phyloP scores from a whole-genome alignment of 2,797 vertebrate genomes.

The Megaceryle alcyon region DNA sequence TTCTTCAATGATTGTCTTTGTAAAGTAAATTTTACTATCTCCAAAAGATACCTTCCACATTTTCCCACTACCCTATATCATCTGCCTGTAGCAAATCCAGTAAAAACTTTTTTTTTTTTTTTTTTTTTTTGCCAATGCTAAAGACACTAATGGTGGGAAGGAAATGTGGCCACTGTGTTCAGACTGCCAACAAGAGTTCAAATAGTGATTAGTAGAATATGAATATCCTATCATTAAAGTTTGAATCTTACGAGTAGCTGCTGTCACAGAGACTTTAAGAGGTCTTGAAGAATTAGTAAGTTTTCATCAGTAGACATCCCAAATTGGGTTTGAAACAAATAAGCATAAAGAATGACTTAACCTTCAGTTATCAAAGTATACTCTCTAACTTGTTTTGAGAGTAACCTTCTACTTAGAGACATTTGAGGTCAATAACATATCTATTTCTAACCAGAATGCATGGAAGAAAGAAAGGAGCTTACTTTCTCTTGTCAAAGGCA shows the following conservation, averaged over 20 bases:
- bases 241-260: neutral
- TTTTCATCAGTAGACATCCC: neutral
- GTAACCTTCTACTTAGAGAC: neutral
- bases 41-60: neutral
- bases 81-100: neutral
- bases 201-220: neutral
- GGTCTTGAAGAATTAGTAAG: neutral
- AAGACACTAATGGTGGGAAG: neutral
- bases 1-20: neutral
- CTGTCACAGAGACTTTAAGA: neutral
- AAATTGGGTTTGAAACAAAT: neutral
- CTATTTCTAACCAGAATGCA: neutral
- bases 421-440: neutral
- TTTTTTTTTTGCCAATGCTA: neutral
- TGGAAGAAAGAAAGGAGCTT: neutral
- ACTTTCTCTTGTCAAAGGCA: neutral
- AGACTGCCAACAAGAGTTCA: neutral
- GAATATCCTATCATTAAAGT: neutral
- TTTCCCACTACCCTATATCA: neutral
- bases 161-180: neutral
- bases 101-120: neutral
- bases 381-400: neutral
- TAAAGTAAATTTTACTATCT: neutral
- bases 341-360: neutral
- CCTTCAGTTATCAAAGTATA: neutral